A percentile compares a stretch with the other conserved stretches of the same genome.
These are phyloP conservation scores for Ceratosolen fusciceps DNA, from an alignment of 1,140 invertebrate species.

Conservation along the genomic window DNA sequence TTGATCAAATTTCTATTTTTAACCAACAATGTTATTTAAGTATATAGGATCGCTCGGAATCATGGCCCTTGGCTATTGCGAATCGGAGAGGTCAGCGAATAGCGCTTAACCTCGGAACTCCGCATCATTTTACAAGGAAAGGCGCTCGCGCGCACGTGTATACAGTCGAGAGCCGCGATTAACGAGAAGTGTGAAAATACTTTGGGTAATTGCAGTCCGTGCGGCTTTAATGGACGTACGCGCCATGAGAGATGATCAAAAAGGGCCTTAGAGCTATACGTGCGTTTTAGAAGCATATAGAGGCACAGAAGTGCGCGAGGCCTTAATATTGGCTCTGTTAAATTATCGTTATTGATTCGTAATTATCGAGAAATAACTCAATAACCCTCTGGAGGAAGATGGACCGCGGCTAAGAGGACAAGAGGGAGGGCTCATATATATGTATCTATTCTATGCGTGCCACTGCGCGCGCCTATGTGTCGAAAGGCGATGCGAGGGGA, in stretches of 20 bases:
- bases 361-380: conserved; percentile 69
- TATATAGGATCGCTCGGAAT: background rate
- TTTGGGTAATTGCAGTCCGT: conserved; percentile 41
- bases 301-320: conserved; percentile 20
- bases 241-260: conserved; percentile 25
- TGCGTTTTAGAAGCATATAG: background rate
- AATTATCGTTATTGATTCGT: conserved; percentile 67
- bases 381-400: conserved; percentile 54
- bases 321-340: conserved; percentile 54
- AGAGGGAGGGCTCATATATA: conserved; percentile 34
- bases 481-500: too few species aligned
- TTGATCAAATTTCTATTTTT: conserved; percentile 17
- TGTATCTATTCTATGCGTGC: too few species aligned
- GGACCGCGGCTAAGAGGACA: too few species aligned
- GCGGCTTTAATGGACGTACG: conserved; percentile 19
- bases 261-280: background rate
- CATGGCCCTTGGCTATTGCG: background rate
- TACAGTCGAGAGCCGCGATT: conserved; percentile 23
- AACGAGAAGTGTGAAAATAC: conserved; percentile 47
- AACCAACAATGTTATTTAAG: conserved; percentile 21
- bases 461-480: too few species aligned
- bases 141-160: background rate
- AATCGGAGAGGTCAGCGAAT: conserved; percentile 2
- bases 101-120: conserved; percentile 24
- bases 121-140: conserved; percentile 24